These are phyloP conservation scores for Sitophilus oryzae DNA, from an alignment of 1,140 invertebrate species.

Conservation along the genomic window DNA sequence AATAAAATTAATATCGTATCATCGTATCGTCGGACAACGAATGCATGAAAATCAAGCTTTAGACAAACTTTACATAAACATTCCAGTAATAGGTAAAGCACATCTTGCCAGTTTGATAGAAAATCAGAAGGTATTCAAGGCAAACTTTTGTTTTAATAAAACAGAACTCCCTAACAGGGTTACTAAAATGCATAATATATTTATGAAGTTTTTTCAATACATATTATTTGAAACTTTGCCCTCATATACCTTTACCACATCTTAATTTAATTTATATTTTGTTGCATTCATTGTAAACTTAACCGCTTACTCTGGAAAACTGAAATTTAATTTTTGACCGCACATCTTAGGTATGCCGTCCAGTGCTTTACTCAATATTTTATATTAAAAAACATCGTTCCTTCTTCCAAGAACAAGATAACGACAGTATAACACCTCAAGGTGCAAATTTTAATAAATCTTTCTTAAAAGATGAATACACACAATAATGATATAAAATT, in stretches of 20 bases:
- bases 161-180: too few species aligned
- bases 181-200: too few species aligned
- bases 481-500: background rate
- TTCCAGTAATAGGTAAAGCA: too few species aligned
- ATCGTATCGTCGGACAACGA: too few species aligned
- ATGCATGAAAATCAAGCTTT: too few species aligned
- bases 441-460: background rate
- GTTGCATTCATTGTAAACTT: background rate
- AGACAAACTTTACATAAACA: too few species aligned
- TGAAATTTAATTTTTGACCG: background rate
- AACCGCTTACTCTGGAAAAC: background rate
- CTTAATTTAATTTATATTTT: too few species aligned
- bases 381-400: background rate
- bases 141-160: too few species aligned
- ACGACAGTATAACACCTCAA: background rate
- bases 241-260: too few species aligned
- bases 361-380: background rate
- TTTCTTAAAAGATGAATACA: background rate
- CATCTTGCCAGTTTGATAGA: too few species aligned
- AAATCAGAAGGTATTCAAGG: too few species aligned
- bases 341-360: background rate
- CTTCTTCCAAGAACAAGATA: background rate
- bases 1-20: too few species aligned
- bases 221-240: background rate
- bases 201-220: background rate